Conservation (phyloP, 2,113 vertebrate genomes). For the Macaca mulatta region DNA sequence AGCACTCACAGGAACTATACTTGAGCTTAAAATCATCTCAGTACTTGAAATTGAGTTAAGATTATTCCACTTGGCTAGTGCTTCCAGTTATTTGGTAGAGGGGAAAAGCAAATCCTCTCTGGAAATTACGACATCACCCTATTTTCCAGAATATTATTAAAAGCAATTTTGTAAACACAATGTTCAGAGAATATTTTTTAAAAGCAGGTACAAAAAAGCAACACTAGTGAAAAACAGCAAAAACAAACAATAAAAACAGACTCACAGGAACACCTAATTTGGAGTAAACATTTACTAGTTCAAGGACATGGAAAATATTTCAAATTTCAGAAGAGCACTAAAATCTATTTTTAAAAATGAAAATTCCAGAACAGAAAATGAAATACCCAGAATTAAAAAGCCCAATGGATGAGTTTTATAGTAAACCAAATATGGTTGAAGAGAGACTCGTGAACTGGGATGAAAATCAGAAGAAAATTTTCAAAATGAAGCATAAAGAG, state of each 20-base stretch:
- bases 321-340: neutral
- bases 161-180: neutral
- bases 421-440: constrained; percentile 1
- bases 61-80: neutral
- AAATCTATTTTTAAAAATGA: neutral
- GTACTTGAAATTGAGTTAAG: neutral
- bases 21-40: neutral
- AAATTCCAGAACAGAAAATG: constrained; percentile 7
- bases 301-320: neutral
- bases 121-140: neutral
- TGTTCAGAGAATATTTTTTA: neutral
- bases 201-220: neutral
- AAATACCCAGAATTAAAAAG: neutral
- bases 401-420: neutral
- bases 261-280: neutral
- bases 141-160: neutral
- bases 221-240: neutral
- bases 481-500: neutral
- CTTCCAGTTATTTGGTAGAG: neutral
- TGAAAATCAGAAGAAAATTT: neutral
- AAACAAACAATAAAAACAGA: neutral
- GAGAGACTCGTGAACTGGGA: neutral
- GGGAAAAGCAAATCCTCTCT: neutral
- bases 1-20: neutral
- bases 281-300: neutral